Conservation (phyloP, 2,797 vertebrate species). For the Cyclopterus lumpus region DNA sequence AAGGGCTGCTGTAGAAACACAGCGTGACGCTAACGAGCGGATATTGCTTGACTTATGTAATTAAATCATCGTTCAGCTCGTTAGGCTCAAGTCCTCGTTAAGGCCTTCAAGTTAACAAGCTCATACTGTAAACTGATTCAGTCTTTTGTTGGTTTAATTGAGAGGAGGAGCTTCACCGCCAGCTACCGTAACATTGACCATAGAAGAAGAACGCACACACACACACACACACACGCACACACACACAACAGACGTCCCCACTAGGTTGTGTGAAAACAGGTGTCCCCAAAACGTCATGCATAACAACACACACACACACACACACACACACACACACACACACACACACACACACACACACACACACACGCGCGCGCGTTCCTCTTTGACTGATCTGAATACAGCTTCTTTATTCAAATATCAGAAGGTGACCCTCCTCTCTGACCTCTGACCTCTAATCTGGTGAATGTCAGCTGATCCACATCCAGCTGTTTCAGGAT, state of each 20-base stretch:
- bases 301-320: neutral
- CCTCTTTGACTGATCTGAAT: neutral
- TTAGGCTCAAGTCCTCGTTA: slow-evolving; percentile 36
- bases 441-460: slow-evolving; percentile 33
- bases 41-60: slow-evolving; percentile 6
- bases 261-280: neutral
- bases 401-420: slow-evolving; percentile 12
- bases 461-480: slow-evolving; percentile 33
- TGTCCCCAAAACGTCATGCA: neutral
- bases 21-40: slow-evolving; percentile 19
- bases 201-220: neutral
- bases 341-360: too few relatives aligned
- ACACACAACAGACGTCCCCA: neutral
- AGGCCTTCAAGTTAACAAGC: slow-evolving; percentile 3
- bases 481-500: slow-evolving; percentile 38
- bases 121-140: slow-evolving; percentile 36
- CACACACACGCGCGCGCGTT: too few relatives aligned
- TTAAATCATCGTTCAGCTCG: slow-evolving; percentile 38
- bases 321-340: too few relatives aligned
- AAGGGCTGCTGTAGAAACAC: slow-evolving; percentile 21
- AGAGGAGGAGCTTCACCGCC: neutral
- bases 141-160: slow-evolving; percentile 13
- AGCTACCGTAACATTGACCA: neutral
- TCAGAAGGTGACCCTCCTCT: neutral
- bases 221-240: too few relatives aligned